Conservation (phyloP, 2,888 invertebrate species). For the Melanotus villosus region DNA sequence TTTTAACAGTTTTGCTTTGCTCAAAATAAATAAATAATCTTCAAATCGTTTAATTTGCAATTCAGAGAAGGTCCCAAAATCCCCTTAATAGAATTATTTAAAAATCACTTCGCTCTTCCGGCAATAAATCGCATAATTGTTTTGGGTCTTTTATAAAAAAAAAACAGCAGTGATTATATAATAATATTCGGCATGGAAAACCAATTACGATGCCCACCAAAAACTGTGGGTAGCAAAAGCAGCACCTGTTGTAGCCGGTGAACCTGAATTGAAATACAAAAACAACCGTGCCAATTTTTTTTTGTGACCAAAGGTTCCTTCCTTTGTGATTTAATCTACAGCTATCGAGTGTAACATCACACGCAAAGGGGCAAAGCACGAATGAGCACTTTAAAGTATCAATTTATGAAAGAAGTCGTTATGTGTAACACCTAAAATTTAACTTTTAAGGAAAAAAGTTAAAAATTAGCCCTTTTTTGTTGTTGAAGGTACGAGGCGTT, state of each 20-base stretch:
- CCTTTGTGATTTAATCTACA: slow-evolving; percentile 36
- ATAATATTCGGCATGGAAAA: background rate
- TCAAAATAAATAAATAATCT: no score
- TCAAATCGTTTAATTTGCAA: no score
- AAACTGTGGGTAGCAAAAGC: background rate
- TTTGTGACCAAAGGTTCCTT: slow-evolving; percentile 27
- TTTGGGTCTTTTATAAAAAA: no score
- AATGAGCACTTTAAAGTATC: background rate
- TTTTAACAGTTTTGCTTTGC: no score
- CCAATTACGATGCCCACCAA: background rate
- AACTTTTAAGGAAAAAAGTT: no score
- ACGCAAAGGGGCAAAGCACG: slow-evolving; percentile 21
- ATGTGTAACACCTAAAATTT: no score
- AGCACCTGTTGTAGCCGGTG: slow-evolving; percentile 21
- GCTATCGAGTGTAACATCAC: slow-evolving; percentile 30
- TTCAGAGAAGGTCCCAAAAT: no score
- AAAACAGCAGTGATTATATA: background rate
- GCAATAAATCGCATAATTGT: no score
- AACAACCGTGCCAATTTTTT: slow-evolving; percentile 12
- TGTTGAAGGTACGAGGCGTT: no score
- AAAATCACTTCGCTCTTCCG: no score
- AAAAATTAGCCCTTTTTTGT: no score
- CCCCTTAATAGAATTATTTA: no score
- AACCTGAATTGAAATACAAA: slow-evolving; percentile 7
- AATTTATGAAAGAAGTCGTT: background rate